Conservation (phyloP, 2,797 vertebrate genomes). For the Characodon lateralis region DNA sequence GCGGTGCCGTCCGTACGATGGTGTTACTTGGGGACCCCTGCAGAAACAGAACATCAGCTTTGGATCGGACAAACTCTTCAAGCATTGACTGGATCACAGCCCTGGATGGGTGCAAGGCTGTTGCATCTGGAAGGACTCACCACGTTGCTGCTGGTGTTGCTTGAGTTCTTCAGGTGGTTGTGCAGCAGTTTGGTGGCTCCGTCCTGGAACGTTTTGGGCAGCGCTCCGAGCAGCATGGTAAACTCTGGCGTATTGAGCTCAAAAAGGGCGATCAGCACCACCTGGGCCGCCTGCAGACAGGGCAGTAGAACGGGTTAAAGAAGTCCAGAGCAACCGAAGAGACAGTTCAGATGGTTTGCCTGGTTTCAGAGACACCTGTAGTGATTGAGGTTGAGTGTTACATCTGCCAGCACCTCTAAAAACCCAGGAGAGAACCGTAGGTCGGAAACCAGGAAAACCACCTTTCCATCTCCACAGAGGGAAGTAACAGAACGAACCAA, state of each 20-base stretch:
- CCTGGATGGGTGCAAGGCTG: background rate
- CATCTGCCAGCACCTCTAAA: too few relatives aligned
- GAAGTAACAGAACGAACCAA: background rate
- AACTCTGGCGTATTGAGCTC: slow-evolving; percentile 98
- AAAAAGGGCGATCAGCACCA: slow-evolving; percentile 95
- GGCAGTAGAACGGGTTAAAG: slow-evolving; percentile 18
- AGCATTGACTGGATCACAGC: background rate
- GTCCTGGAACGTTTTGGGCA: slow-evolving; percentile 99
- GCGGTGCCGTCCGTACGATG: slow-evolving; percentile 88
- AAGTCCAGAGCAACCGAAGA: background rate
- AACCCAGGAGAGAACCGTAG: background rate
- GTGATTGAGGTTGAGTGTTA: too few relatives aligned
- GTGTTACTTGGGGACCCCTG: slow-evolving; percentile 97
- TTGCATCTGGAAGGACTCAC: slow-evolving; percentile 62
- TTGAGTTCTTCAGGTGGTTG: slow-evolving; percentile 96
- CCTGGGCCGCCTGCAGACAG: slow-evolving; percentile 89
- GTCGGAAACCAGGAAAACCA: slow-evolving; percentile 37
- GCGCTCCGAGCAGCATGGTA: slow-evolving; percentile 97
- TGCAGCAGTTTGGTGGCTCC: slow-evolving; percentile 97
- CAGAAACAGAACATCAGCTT: slow-evolving; percentile 18
- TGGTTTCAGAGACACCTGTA: slow-evolving; percentile 31
- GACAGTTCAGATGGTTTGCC: background rate
- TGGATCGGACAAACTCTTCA: too few relatives aligned
- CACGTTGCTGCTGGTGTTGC: slow-evolving; percentile 88
- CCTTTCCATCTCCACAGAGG: background rate